Conservation (phyloP, 2,888 invertebrate genomes). For the Mayetiola destructor region DNA sequence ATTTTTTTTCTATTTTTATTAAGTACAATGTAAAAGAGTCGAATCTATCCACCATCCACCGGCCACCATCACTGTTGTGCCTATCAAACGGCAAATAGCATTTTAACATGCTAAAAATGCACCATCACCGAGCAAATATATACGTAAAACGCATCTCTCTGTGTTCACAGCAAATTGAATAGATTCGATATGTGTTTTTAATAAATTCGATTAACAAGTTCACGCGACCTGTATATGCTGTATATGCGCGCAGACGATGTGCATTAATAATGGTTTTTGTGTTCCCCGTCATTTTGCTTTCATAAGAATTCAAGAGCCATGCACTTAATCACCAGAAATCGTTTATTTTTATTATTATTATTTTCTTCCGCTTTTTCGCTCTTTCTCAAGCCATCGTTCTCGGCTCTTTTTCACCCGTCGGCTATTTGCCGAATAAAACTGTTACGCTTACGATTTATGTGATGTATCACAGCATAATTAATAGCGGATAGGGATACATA, state of each 20-base stretch:
- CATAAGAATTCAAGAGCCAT: not conserved
- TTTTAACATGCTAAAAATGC: not conserved
- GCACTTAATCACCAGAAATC: conserved; percentile 11
- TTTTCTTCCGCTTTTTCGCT: not conserved
- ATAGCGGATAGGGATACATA: not conserved
- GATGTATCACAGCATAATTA: conserved; percentile 10
- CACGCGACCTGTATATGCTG: conserved; percentile 14
- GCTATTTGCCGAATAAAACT: not conserved
- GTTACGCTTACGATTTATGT: not conserved
- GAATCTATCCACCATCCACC: too few species aligned
- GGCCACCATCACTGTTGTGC: too few species aligned
- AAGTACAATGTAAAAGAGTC: too few species aligned
- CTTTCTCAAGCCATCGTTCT: too few species aligned
- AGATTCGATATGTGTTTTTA: conserved; percentile 12
- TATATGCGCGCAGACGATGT: not conserved
- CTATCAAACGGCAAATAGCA: too few species aligned
- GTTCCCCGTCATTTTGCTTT: not conserved
- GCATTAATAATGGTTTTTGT: too few species aligned
- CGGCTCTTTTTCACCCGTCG: too few species aligned
- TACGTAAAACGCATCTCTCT: not conserved
- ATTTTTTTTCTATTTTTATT: too few species aligned
- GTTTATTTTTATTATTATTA: conserved; percentile 4
- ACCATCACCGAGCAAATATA: not conserved
- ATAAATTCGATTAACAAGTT: conserved; percentile 16
- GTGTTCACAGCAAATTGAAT: not conserved